Conservation (phyloP, 2,113 vertebrate species). For the Anser brachyrhynchus region DNA sequence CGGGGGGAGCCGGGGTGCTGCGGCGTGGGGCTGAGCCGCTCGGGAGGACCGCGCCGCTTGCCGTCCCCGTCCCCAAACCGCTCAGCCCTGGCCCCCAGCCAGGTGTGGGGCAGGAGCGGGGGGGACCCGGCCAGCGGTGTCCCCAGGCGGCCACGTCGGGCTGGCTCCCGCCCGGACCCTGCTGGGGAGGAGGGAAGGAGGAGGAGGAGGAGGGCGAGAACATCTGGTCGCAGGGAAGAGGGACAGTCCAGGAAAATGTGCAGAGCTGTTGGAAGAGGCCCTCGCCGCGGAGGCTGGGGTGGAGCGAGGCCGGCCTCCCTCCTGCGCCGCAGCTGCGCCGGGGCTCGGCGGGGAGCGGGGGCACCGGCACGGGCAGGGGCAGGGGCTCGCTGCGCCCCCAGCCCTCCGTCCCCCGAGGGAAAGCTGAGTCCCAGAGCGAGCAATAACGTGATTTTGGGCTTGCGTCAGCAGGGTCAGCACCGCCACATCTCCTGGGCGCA, state of each 20-base stretch:
- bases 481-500: background rate
- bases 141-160: background rate
- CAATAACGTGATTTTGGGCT: accelerated
- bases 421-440: slow-evolving; percentile 29
- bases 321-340: background rate
- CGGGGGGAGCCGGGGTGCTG: background rate
- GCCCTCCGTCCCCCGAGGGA: background rate
- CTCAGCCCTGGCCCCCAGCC: background rate
- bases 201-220: slow-evolving; percentile 19
- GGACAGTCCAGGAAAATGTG: slow-evolving; percentile 30
- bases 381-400: background rate
- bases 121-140: background rate
- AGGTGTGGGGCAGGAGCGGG: background rate
- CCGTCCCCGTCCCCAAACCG: background rate
- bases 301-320: background rate
- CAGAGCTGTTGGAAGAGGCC: slow-evolving; percentile 45
- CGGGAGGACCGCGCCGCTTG: accelerated
- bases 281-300: background rate
- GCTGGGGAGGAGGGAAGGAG: background rate
- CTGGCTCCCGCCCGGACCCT: background rate
- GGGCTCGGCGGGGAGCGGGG: background rate
- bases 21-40: background rate
- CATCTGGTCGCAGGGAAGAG: slow-evolving; percentile 56
- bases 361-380: background rate
- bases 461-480: background rate